These are phyloP conservation scores for Sesamia nonagrioides DNA, from an alignment of 1,140 invertebrate species.

Conservation along the genomic window DNA sequence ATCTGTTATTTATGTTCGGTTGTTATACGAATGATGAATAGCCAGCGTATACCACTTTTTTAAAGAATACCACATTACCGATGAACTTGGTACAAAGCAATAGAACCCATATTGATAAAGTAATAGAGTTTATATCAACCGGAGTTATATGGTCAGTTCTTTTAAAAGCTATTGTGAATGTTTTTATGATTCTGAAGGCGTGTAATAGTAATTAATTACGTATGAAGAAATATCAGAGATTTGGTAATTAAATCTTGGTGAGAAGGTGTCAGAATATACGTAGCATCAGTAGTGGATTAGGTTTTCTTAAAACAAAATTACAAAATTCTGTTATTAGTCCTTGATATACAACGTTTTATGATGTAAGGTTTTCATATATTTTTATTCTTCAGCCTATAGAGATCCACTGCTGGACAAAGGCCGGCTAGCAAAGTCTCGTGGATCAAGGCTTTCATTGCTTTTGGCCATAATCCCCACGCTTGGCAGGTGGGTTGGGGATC, in stretches of 20 bases:
- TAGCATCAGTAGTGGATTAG: background rate
- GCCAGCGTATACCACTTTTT: conserved; percentile 49
- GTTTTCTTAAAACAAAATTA: background rate
- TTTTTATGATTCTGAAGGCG: conserved; percentile 58
- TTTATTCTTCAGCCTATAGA: too few relatives aligned
- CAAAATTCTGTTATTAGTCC: background rate
- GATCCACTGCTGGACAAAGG: too few relatives aligned
- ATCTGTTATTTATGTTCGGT: conserved; percentile 64
- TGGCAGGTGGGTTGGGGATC: too few relatives aligned
- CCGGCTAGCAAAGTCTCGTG: too few relatives aligned
- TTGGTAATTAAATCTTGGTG: conserved; percentile 58
- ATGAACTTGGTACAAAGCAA: background rate
- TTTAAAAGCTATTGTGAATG: conserved; percentile 48
- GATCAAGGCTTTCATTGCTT: too few relatives aligned
- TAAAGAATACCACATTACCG: conserved; percentile 26
- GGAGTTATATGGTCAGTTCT: background rate
- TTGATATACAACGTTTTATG: background rate
- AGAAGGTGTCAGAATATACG: conserved; percentile 25
- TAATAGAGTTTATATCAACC: background rate
- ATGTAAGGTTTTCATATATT: background rate
- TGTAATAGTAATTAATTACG: conserved; percentile 62
- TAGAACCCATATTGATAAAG: background rate
- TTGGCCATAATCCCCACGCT: too few relatives aligned
- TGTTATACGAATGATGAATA: conserved; percentile 65
- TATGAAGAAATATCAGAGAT: conserved; percentile 55